Conservation (phyloP, 2,888 invertebrate genomes). For the Caenorhabditis uteleia region DNA sequence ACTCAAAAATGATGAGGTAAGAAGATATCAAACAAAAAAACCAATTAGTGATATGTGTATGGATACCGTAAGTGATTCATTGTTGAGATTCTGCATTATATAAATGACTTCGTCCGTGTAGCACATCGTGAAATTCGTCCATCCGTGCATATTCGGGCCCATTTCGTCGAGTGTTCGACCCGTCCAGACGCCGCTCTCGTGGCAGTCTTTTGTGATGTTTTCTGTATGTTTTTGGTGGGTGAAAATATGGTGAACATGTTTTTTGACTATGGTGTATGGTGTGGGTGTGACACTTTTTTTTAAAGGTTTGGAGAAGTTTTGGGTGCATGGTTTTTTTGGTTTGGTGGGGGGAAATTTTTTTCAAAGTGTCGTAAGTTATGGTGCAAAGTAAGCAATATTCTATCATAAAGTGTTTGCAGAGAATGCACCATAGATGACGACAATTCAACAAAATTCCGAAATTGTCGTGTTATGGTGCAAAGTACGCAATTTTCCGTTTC, state of each 20-base stretch:
- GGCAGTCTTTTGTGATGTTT: conserved; percentile 65
- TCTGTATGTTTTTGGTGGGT: conserved; percentile 26
- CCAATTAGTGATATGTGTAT: neutral
- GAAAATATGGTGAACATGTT: no score
- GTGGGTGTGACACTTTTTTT: neutral
- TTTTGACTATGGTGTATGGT: conserved; percentile 2
- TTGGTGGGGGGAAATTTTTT: neutral
- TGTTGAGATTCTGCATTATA: conserved; percentile 66
- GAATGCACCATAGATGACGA: no score
- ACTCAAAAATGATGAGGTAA: conserved; percentile 9
- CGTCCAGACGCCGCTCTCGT: conserved; percentile 64
- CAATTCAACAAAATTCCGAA: no score
- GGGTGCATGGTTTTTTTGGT: neutral
- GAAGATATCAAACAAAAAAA: conserved; percentile 4
- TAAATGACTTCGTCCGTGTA: conserved; percentile 63
- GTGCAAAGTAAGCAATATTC: no score
- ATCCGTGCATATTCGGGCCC: conserved; percentile 58
- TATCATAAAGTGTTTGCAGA: no score
- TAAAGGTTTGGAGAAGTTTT: conserved; percentile 1
- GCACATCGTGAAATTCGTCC: conserved; percentile 69
- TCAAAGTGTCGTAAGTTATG: no score
- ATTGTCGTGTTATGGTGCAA: no score
- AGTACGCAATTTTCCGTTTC: no score
- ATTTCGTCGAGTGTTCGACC: conserved; percentile 52
- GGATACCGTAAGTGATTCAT: conserved; percentile 65